Evolutionary conservation across 2,888 invertebrate genomes (phyloP).

Genomic region (Balanococcus diminutus): DNA sequence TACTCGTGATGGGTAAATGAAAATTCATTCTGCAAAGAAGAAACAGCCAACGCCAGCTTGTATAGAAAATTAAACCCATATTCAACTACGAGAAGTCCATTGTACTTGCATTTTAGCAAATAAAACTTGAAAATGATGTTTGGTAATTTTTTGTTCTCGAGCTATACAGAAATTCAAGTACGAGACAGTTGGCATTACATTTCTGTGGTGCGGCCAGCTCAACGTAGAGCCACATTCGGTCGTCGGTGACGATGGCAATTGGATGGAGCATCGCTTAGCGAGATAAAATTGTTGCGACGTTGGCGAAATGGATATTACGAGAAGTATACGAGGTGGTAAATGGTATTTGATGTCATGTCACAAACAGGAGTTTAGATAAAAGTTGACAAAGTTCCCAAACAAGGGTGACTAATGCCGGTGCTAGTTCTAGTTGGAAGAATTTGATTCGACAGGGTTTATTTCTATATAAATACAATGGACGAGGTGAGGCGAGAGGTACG

Average conservation of each 20-base stretch:
- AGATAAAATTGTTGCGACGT: conserved; percentile 21
- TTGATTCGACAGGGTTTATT: conserved; percentile 32
- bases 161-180: no score
- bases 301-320: conserved; percentile 17
- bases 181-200: no score
- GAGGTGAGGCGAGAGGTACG: background rate
- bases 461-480: conserved; percentile 14
- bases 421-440: conserved; percentile 8
- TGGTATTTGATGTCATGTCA: conserved; percentile 29
- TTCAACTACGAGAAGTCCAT: no score
- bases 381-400: conserved; percentile 32
- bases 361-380: conserved; percentile 27
- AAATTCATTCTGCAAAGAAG: no score
- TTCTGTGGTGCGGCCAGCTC: no score
- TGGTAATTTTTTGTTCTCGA: no score
- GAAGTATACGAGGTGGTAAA: conserved; percentile 13
- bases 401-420: conserved; percentile 25
- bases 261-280: background rate
- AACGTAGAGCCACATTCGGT: no score
- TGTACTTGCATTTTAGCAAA: no score
- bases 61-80: no score
- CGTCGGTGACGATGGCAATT: background rate
- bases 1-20: no score
- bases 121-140: no score
- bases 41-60: no score